Percentiles rank a stretch among this genome's conserved stretches.
phyloP scores from a whole-genome alignment of 2,888 invertebrate genomes.

The Thyatira batis region DNA sequence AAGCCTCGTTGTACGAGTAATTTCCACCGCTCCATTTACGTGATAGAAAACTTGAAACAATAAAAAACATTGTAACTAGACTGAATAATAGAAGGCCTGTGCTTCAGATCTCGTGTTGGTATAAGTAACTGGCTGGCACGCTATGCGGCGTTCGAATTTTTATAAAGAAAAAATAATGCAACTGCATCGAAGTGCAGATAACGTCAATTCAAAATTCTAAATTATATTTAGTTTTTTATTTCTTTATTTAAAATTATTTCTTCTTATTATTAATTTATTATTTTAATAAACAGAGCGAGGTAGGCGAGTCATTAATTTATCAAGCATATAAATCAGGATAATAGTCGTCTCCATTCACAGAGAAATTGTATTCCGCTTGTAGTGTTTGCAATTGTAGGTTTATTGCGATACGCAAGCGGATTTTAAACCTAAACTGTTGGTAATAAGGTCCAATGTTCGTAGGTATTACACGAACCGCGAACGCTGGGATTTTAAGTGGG shows the following conservation, averaged over 20 bases:
- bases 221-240: background rate
- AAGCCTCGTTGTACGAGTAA: constrained; percentile 40
- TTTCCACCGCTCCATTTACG: constrained; percentile 55
- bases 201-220: background rate
- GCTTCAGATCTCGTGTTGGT: constrained; percentile 46
- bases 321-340: background rate
- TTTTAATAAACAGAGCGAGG: background rate
- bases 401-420: background rate
- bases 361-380: background rate
- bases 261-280: background rate
- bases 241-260: background rate
- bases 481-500: constrained; percentile 16
- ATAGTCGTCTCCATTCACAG: background rate
- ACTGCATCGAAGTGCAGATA: background rate
- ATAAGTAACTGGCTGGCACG: constrained; percentile 42
- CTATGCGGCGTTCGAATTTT: constrained; percentile 48
- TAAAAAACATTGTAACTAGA: constrained; percentile 44
- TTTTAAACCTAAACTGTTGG: background rate
- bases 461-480: background rate
- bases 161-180: constrained; percentile 33
- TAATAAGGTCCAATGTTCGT: background rate
- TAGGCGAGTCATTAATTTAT: background rate
- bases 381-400: background rate
- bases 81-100: constrained; percentile 42
- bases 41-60: constrained; percentile 55